Evolutionary conservation across 2,113 vertebrate genomes (phyloP).

Genomic region (Candoia aspera): DNA sequence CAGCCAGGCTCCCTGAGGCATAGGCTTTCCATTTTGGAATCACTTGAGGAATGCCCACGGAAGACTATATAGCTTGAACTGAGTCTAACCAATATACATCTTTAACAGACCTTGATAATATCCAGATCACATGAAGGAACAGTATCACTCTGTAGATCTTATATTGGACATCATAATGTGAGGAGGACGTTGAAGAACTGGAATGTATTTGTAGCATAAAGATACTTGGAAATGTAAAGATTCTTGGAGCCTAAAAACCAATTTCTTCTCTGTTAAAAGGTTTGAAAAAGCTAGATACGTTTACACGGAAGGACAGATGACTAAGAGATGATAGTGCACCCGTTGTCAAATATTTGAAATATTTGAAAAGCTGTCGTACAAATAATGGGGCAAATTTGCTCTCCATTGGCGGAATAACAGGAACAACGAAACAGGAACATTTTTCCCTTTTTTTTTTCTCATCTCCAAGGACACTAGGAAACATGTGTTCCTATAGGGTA

Average conservation of each 20-base stretch:
- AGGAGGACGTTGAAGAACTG: not conserved
- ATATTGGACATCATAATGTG: not conserved
- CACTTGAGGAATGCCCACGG: not conserved
- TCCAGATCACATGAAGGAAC: not conserved
- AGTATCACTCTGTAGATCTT: not conserved
- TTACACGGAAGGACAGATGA: not conserved
- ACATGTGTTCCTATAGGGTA: too few species aligned
- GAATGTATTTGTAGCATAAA: not conserved
- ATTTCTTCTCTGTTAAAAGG: not conserved
- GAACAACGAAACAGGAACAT: not conserved
- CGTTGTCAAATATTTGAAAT: not conserved
- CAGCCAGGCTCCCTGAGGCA: not conserved
- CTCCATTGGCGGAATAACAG: too few species aligned
- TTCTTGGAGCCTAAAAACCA: too few species aligned
- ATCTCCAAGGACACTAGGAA: not conserved
- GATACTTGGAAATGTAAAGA: too few species aligned
- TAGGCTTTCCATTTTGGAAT: not conserved
- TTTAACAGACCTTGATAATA: not conserved
- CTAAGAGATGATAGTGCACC: not conserved
- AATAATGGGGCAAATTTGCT: not conserved
- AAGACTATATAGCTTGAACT: not conserved
- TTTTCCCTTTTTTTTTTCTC: not conserved
- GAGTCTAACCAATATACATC: not conserved
- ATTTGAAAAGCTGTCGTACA: not conserved
- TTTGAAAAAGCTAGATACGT: not conserved